Conservation (phyloP, 2,797 vertebrate species). For the Paratrypauchen microcephalus region DNA sequence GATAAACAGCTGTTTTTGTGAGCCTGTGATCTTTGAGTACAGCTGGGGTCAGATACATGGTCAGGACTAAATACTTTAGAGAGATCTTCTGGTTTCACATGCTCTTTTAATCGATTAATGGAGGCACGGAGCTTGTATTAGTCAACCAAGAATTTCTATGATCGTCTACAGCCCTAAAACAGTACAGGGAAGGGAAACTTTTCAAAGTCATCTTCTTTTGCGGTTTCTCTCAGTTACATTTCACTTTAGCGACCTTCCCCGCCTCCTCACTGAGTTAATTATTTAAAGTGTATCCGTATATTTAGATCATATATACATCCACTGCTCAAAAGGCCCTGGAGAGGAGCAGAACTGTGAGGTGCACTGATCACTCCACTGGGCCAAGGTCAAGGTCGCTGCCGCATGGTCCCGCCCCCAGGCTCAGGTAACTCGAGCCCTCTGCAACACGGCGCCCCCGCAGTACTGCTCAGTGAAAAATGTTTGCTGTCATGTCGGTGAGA, state of each 20-base stretch:
- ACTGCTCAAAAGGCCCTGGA: not conserved
- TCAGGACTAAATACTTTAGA: not conserved
- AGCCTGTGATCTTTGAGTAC: too few species aligned
- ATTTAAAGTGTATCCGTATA: constrained; percentile 1
- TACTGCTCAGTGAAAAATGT: constrained; percentile 46
- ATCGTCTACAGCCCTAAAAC: not conserved
- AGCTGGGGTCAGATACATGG: not conserved
- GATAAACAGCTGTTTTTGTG: too few species aligned
- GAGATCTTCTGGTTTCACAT: not conserved
- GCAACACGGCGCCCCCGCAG: constrained; percentile 46
- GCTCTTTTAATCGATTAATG: not conserved
- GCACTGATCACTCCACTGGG: constrained; percentile 64
- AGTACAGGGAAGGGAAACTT: not conserved
- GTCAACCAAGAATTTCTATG: too few species aligned
- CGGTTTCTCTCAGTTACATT: constrained; percentile 3
- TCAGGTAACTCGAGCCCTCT: constrained; percentile 74
- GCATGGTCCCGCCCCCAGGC: constrained; percentile 58
- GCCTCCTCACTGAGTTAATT: not conserved
- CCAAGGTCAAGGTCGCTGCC: constrained; percentile 73
- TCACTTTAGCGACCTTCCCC: not conserved
- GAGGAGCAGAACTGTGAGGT: constrained; percentile 46
- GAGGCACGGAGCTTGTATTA: too few species aligned
- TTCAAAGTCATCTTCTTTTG: not conserved
- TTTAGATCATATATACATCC: constrained; percentile 3
- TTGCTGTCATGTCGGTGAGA: constrained; percentile 34